These are phyloP conservation scores for Patella caerulea DNA, from an alignment of 2,888 invertebrate genomes.

Conservation along the genomic window DNA sequence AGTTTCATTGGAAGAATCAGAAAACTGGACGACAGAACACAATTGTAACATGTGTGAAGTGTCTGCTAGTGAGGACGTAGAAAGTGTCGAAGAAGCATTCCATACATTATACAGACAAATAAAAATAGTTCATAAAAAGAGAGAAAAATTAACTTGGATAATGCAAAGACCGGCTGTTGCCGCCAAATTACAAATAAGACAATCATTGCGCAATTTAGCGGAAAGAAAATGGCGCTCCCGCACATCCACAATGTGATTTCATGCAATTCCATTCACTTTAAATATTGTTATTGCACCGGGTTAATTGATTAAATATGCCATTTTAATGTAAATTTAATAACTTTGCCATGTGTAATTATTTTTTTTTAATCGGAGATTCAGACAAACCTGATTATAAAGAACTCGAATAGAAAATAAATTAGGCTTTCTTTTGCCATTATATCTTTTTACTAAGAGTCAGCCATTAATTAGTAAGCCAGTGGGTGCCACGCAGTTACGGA, in stretches of 20 bases:
- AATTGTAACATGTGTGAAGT: constrained; percentile 44
- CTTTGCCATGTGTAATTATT: no score
- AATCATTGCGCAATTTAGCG: constrained; percentile 56
- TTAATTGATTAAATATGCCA: no score
- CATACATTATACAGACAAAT: constrained; percentile 46
- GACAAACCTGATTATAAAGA: no score
- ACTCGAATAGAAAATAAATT: no score
- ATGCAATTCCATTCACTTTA: neutral
- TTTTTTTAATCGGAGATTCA: no score
- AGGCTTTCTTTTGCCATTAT: no score
- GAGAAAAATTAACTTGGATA: constrained; percentile 57
- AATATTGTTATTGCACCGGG: no score
- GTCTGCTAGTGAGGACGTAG: constrained; percentile 57
- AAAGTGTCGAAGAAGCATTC: constrained; percentile 51
- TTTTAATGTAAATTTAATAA: no score
- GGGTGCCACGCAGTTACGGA: no score
- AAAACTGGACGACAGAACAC: constrained; percentile 47
- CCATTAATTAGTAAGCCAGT: no score
- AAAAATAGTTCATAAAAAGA: constrained; percentile 47
- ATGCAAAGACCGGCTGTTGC: constrained; percentile 60
- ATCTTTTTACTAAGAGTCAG: no score
- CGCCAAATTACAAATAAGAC: constrained; percentile 58
- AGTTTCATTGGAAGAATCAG: constrained; percentile 50
- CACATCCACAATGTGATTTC: constrained; percentile 53
- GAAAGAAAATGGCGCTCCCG: constrained; percentile 56